These are phyloP conservation scores for Torymus aiolomorphi DNA, from an alignment of 2,888 invertebrate genomes.

Conservation along the genomic window DNA sequence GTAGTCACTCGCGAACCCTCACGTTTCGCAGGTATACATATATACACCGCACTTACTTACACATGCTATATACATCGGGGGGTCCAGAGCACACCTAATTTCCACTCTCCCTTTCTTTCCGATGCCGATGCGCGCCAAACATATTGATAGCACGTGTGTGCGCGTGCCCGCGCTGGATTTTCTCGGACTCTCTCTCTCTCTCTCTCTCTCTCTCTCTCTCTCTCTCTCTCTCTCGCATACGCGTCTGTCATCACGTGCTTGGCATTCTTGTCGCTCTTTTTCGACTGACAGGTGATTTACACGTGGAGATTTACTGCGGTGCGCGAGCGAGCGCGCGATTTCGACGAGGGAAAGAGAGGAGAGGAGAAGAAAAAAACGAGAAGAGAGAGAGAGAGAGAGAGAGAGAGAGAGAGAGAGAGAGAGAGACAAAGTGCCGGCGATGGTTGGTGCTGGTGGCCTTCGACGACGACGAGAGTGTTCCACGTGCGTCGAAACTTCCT, in stretches of 20 bases:
- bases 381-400: slow-evolving; percentile 1
- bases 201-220: slow-evolving; percentile 12
- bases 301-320: slow-evolving; percentile 66
- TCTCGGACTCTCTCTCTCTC: slow-evolving; percentile 4
- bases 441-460: background rate
- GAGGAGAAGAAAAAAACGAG: background rate
- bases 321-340: slow-evolving; percentile 5
- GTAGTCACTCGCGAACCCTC: too few species aligned
- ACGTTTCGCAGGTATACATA: slow-evolving; percentile 12
- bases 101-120: too few species aligned
- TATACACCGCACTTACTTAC: background rate
- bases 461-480: background rate
- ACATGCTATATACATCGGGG: too few species aligned
- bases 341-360: too few species aligned
- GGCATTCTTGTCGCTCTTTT: slow-evolving; percentile 60
- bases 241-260: slow-evolving; percentile 51
- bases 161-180: background rate
- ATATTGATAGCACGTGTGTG: slow-evolving; percentile 50
- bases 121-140: slow-evolving; percentile 6
- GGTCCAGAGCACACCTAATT: too few species aligned
- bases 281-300: slow-evolving; percentile 71
- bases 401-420: slow-evolving; percentile 12
- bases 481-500: slow-evolving; percentile 21
- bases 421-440: background rate
- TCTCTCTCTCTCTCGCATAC: slow-evolving; percentile 19